phyloP scores from a whole-genome alignment of 92 coral and sea anemone species.

The Phenganax subtilis region DNA sequence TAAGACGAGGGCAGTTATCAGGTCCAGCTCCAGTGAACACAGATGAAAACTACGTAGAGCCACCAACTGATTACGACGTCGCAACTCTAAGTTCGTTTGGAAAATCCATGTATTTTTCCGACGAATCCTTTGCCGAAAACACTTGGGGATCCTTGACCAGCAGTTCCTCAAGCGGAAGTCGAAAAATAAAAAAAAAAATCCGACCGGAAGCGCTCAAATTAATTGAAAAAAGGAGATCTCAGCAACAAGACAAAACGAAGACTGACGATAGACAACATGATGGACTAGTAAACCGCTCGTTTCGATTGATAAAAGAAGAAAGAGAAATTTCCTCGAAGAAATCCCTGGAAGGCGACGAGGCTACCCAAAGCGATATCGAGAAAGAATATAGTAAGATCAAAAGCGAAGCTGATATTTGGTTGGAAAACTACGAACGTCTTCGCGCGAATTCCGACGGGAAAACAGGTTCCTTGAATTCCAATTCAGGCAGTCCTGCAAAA shows the following conservation, averaged over 20 bases:
- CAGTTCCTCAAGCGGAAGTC: slow-evolving; percentile 24
- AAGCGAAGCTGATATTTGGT: slow-evolving; percentile 29
- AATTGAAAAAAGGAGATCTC: not conserved
- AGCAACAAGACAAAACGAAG: not conserved
- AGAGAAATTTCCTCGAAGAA: slow-evolving; percentile 1
- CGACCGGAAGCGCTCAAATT: slow-evolving; percentile 8
- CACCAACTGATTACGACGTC: slow-evolving; percentile 26
- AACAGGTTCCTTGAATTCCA: not conserved
- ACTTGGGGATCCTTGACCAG: slow-evolving; percentile 38
- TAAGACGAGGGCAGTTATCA: slow-evolving; percentile 23
- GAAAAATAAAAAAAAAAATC: not conserved
- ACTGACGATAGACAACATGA: not conserved
- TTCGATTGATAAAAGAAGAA: slow-evolving; percentile 17
- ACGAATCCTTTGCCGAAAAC: slow-evolving; percentile 2
- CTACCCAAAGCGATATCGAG: not conserved
- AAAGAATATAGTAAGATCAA: slow-evolving; percentile 7
- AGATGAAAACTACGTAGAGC: slow-evolving; percentile 12
- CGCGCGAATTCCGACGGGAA: slow-evolving; percentile 30
- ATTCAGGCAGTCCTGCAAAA: not conserved
- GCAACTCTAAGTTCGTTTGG: slow-evolving; percentile 1
- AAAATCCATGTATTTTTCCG: slow-evolving; percentile 12
- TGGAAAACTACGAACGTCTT: slow-evolving; percentile 15
- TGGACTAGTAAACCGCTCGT: slow-evolving; percentile 32
- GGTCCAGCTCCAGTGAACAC: not conserved
- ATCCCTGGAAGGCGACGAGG: not conserved